These are phyloP conservation scores for Drosophila baimaii DNA, from an alignment of 1,140 invertebrate genomes.

Conservation along the genomic window DNA sequence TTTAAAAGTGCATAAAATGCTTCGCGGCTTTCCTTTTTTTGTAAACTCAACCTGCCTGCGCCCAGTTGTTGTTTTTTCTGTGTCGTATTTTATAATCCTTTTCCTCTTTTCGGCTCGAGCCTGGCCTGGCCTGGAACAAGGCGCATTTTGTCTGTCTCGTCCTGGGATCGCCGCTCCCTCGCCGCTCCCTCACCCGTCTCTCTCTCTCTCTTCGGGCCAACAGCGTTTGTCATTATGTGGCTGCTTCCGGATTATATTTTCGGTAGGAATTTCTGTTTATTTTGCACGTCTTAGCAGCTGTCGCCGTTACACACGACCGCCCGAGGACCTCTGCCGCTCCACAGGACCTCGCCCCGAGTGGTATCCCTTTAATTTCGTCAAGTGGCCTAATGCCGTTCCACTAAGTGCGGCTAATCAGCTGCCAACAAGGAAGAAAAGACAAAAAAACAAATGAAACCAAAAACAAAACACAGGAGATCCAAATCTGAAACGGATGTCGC, in stretches of 20 bases:
- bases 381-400: constrained; percentile 80
- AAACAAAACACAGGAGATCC: constrained; percentile 43
- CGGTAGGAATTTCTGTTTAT: constrained; percentile 70
- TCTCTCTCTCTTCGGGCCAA: constrained; percentile 15
- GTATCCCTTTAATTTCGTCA: constrained; percentile 75
- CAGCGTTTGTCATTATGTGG: constrained; percentile 78
- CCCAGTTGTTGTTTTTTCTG: constrained; percentile 28
- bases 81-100: constrained; percentile 55
- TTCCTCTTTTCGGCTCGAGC: constrained; percentile 30
- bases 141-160: constrained; percentile 55
- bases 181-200: background rate
- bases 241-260: constrained; percentile 81
- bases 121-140: constrained; percentile 29
- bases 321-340: constrained; percentile 8
- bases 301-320: constrained; percentile 66
- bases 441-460: no score
- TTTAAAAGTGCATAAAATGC: background rate
- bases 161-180: background rate
- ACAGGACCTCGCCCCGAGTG: background rate
- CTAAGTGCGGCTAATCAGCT: constrained; percentile 80
- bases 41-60: no score
- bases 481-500: constrained; percentile 79
- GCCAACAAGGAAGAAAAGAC: constrained; percentile 45
- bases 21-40: no score
- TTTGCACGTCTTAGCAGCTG: constrained; percentile 77